Conservation (phyloP, 2,888 invertebrate species). For the Leucophora obtusa region DNA sequence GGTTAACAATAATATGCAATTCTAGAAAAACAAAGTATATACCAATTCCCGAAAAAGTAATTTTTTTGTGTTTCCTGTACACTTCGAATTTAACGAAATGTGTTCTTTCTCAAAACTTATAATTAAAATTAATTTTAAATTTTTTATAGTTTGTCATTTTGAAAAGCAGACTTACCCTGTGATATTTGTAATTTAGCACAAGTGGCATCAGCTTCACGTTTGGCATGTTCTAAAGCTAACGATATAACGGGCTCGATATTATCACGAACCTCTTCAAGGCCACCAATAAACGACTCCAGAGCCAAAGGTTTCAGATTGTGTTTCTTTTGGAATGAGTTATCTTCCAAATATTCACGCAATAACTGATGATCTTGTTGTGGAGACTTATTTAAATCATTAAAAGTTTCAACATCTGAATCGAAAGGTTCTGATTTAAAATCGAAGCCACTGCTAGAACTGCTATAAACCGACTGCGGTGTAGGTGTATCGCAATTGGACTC, state of each 20-base stretch:
- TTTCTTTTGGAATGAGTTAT: constrained; percentile 91
- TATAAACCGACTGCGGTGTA: constrained; percentile 79
- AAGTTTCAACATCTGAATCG: constrained; percentile 76
- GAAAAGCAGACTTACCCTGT: constrained; percentile 84
- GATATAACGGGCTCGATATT: constrained; percentile 90
- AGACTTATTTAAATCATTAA: constrained; percentile 74
- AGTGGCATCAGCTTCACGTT: constrained; percentile 90
- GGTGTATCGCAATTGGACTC: constrained; percentile 81
- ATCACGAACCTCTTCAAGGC: constrained; percentile 82
- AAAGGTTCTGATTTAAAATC: constrained; percentile 77
- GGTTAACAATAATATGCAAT: too few relatives aligned
- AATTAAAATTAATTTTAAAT: too few relatives aligned
- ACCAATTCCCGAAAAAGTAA: too few relatives aligned
- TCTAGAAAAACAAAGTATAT: too few relatives aligned
- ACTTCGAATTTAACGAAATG: too few relatives aligned
- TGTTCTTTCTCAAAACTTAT: too few relatives aligned
- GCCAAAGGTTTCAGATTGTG: constrained; percentile 90
- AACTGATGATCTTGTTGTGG: constrained; percentile 84
- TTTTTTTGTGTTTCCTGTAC: too few relatives aligned
- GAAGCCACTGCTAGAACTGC: constrained; percentile 64
- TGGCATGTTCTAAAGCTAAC: constrained; percentile 91
- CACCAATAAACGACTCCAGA: constrained; percentile 81
- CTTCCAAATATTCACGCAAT: constrained; percentile 88
- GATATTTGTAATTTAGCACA: constrained; percentile 92
- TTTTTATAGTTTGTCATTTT: too few relatives aligned